Conservation (phyloP, 2,797 vertebrate genomes). For the Scleropages formosus region DNA sequence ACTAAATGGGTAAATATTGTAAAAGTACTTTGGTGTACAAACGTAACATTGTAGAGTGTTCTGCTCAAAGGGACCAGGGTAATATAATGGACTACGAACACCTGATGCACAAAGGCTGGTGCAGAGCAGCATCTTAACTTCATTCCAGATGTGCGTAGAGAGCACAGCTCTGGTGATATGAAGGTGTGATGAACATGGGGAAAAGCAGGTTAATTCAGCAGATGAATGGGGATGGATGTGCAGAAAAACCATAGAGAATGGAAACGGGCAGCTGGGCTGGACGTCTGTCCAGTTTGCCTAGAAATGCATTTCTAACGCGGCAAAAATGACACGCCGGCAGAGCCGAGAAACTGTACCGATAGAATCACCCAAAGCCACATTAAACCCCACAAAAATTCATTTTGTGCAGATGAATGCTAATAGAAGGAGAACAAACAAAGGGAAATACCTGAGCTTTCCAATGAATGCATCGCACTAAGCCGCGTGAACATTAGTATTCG, state of each 20-base stretch:
- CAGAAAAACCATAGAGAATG: neutral
- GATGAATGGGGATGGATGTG: too few species aligned
- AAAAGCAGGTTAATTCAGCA: too few species aligned
- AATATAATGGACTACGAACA: too few species aligned
- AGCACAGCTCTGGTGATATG: too few species aligned
- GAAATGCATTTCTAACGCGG: neutral
- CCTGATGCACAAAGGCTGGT: too few species aligned
- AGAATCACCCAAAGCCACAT: neutral
- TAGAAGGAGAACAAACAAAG: neutral
- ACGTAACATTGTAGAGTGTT: too few species aligned
- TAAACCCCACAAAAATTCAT: conserved; percentile 1
- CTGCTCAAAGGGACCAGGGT: too few species aligned
- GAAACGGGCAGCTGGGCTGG: neutral
- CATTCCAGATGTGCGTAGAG: too few species aligned
- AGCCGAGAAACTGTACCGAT: neutral
- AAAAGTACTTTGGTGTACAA: too few species aligned
- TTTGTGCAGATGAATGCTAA: conserved; percentile 4
- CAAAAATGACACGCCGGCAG: neutral
- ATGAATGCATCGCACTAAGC: neutral
- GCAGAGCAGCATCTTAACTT: too few species aligned
- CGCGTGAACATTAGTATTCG: conserved; percentile 11
- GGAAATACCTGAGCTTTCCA: neutral
- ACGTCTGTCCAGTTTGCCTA: neutral
- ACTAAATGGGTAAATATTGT: too few species aligned
- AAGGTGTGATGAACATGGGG: too few species aligned